Conservation (phyloP, 2,797 vertebrate genomes). For the Etheostoma perlongum region DNA sequence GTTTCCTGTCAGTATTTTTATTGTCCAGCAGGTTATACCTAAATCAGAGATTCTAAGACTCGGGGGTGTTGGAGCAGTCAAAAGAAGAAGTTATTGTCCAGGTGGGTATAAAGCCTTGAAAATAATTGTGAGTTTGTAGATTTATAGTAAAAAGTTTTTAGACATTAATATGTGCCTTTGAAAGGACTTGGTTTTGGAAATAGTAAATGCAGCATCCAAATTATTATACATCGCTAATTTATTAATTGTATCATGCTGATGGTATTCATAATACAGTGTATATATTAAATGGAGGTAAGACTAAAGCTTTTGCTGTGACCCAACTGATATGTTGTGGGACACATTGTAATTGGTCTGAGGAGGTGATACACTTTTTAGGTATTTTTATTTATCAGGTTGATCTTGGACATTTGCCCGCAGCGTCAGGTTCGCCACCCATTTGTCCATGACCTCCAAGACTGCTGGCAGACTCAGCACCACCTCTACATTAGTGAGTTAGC, state of each 20-base stretch:
- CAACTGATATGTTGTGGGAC: neutral
- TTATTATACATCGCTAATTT: neutral
- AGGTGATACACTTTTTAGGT: neutral
- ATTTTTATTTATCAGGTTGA: conserved; percentile 45
- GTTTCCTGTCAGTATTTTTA: conserved; percentile 24
- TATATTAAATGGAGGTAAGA: neutral
- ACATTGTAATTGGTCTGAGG: neutral
- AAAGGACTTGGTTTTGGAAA: neutral
- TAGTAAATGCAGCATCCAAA: neutral
- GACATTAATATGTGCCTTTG: neutral
- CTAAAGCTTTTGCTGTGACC: neutral
- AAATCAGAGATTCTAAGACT: conserved; percentile 92
- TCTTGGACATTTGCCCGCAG: conserved; percentile 84
- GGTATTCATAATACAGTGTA: neutral
- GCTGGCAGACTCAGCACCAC: conserved; percentile 96
- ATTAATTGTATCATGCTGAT: neutral
- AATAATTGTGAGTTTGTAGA: neutral
- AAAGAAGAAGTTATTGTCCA: conserved; percentile 97
- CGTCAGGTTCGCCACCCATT: conserved; percentile 94
- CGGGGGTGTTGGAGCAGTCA: conserved; percentile 91
- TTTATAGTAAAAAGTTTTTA: neutral
- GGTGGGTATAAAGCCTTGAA: conserved; percentile 76
- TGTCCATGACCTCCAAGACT: conserved; percentile 94
- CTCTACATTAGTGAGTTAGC: conserved; percentile 98
- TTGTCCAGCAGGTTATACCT: conserved; percentile 88